Evolutionary conservation across 2,797 vertebrate genomes (phyloP).

Genomic region (Acipenser oxyrinchus): DNA sequence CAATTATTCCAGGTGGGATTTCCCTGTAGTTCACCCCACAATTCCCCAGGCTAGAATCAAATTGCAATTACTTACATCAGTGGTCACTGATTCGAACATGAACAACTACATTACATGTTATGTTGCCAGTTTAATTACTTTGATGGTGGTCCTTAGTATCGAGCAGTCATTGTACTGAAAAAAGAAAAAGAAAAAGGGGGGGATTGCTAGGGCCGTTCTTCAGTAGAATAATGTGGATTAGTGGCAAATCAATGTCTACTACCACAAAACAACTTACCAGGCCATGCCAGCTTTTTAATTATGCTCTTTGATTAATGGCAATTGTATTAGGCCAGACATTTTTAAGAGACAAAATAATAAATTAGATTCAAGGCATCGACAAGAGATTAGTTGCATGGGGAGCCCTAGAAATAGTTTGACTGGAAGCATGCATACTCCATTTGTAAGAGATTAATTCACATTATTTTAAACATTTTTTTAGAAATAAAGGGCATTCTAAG

Average conservation of each 20-base stretch:
- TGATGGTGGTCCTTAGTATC: slow-evolving; percentile 43
- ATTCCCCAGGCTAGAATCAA: too few relatives aligned
- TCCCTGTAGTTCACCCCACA: too few relatives aligned
- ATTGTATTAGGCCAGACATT: slow-evolving; percentile 34
- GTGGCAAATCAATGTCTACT: slow-evolving; percentile 35
- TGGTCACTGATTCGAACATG: too few relatives aligned
- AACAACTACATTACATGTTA: too few relatives aligned
- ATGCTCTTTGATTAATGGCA: slow-evolving; percentile 51
- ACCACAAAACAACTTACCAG: neutral
- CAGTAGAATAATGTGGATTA: slow-evolving; percentile 51
- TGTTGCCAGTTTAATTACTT: slow-evolving; percentile 4
- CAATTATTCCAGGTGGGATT: too few relatives aligned
- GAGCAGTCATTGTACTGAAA: slow-evolving; percentile 28
- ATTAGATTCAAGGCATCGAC: slow-evolving; percentile 36
- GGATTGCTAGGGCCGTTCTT: slow-evolving; percentile 24
- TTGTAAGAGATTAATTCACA: slow-evolving; percentile 26
- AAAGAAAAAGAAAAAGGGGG: slow-evolving; percentile 17
- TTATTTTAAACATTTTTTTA: slow-evolving; percentile 5
- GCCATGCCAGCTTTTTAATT: slow-evolving; percentile 32
- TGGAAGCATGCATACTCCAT: slow-evolving; percentile 22
- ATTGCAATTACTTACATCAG: too few relatives aligned
- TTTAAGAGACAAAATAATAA: slow-evolving; percentile 43
- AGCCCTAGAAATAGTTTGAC: slow-evolving; percentile 34
- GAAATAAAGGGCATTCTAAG: slow-evolving; percentile 2
- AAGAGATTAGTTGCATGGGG: slow-evolving; percentile 46